Evolutionary conservation across 2,888 invertebrate genomes (phyloP).

Genomic region (Abrostola triplasia): DNA sequence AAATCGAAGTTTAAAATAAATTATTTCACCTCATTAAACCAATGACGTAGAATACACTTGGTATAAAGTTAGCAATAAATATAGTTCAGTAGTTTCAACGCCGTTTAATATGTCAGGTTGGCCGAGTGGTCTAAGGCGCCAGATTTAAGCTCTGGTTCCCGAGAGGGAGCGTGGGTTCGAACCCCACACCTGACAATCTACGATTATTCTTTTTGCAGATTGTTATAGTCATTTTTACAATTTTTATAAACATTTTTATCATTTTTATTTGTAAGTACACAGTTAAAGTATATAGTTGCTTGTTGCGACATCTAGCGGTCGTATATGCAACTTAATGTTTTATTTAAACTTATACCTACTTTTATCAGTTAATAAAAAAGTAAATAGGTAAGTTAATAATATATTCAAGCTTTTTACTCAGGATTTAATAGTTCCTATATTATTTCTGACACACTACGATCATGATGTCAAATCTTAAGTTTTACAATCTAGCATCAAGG

Average conservation of each 20-base stretch:
- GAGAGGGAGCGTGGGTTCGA: conserved; percentile 95
- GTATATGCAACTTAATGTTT: neutral
- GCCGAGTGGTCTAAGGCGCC: conserved; percentile 95
- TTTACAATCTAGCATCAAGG: too few relatives aligned
- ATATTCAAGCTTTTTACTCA: too few relatives aligned
- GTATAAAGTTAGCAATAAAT: neutral
- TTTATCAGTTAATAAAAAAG: too few relatives aligned
- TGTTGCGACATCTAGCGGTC: conserved; percentile 23
- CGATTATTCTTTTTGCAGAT: neutral
- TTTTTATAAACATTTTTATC: neutral
- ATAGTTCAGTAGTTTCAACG: neutral
- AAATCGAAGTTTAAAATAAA: neutral
- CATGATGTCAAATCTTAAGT: too few relatives aligned
- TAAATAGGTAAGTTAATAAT: too few relatives aligned
- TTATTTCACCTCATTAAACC: neutral
- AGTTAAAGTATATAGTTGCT: neutral
- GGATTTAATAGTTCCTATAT: too few relatives aligned
- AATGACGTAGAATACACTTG: neutral
- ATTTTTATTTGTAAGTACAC: neutral
- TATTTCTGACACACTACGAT: too few relatives aligned
- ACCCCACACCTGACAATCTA: conserved; percentile 92
- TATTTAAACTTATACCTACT: neutral
- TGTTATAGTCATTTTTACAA: conserved; percentile 5
- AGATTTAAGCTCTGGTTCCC: conserved; percentile 95
- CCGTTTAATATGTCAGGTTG: conserved; percentile 89